phyloP scores from a whole-genome alignment of 64 coral and sea anemone genomes.

The Stichodactyla mertensii region DNA sequence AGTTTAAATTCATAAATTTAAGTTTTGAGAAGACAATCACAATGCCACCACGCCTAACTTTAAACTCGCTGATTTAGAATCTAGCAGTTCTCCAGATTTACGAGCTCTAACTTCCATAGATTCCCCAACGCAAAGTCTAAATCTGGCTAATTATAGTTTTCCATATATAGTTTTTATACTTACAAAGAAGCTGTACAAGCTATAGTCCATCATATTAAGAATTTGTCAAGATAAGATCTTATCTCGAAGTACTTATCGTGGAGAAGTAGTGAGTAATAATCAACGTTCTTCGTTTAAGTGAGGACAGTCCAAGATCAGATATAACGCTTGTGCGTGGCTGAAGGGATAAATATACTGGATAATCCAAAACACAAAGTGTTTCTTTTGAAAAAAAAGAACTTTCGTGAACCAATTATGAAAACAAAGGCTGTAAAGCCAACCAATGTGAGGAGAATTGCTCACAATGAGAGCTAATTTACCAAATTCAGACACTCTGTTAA shows the following conservation, averaged over 20 bases:
- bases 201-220: constrained; percentile 23
- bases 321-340: too few relatives aligned
- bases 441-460: constrained; percentile 9
- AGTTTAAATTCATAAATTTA: background rate
- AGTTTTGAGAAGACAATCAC: background rate
- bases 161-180: background rate
- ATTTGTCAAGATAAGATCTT: background rate
- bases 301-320: background rate
- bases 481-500: background rate
- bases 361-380: background rate
- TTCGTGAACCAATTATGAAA: background rate
- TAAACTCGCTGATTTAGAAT: background rate
- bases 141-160: background rate
- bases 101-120: background rate
- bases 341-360: background rate
- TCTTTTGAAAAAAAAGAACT: background rate
- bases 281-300: background rate
- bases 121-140: background rate
- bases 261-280: background rate
- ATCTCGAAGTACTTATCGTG: background rate
- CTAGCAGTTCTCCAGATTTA: background rate
- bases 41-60: background rate
- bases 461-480: constrained; percentile 7
- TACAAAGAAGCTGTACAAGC: constrained; percentile 16
- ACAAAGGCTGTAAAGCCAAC: background rate